Evolutionary conservation across 2,797 vertebrate genomes (phyloP).

Genomic region (Paedocypris micromegethes): DNA sequence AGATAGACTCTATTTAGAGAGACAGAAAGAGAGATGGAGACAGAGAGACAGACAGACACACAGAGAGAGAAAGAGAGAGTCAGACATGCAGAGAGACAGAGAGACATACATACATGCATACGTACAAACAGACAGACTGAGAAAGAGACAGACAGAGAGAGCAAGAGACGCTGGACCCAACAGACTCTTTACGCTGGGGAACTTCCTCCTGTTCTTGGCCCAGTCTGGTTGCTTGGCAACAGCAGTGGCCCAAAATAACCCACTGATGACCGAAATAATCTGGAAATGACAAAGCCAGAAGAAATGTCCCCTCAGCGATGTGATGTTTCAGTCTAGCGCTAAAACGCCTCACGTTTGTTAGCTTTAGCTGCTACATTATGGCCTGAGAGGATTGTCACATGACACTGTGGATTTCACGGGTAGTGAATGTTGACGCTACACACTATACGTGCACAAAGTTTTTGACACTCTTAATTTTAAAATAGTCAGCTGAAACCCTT

Average conservation of each 20-base stretch:
- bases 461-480: too few relatives aligned
- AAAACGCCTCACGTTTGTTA: too few relatives aligned
- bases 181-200: constrained; percentile 65
- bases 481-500: too few relatives aligned
- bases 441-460: too few relatives aligned
- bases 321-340: constrained; percentile 2
- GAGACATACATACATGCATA: background rate
- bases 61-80: background rate
- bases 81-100: background rate
- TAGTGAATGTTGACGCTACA: too few relatives aligned
- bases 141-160: background rate
- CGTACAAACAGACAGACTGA: background rate
- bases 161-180: constrained; percentile 25
- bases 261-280: constrained; percentile 72
- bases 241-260: constrained; percentile 73
- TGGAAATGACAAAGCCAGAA: constrained; percentile 49
- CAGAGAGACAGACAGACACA: background rate
- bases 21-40: background rate
- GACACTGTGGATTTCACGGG: too few relatives aligned
- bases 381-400: too few relatives aligned
- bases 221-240: constrained; percentile 77
- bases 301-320: constrained; percentile 26
- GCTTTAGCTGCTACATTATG: too few relatives aligned
- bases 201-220: constrained; percentile 64
- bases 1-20: background rate